phyloP scores from a whole-genome alignment of 1,140 invertebrate species.

The Bemisia tabaci region DNA sequence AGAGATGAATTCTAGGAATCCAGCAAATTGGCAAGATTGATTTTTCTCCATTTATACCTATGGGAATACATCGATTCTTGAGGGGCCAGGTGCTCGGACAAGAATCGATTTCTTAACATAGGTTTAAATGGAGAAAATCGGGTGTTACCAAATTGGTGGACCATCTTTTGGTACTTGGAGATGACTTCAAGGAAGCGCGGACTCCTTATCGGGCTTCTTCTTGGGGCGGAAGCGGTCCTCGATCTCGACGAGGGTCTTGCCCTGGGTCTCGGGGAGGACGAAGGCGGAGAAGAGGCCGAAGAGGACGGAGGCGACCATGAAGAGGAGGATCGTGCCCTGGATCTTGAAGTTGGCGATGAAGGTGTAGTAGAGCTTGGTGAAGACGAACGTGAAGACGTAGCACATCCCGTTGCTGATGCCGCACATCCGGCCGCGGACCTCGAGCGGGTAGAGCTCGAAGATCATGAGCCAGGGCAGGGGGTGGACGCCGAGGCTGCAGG shows the following conservation, averaged over 20 bases:
- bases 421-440: constrained; percentile 36
- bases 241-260: constrained; percentile 58
- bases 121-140: no score
- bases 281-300: constrained; percentile 40
- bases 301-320: constrained; percentile 18
- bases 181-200: no score
- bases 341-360: constrained; percentile 18
- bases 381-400: constrained; percentile 34
- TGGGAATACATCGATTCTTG: no score
- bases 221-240: constrained; percentile 28
- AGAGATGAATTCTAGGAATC: no score
- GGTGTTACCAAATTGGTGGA: no score
- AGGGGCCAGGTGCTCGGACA: no score
- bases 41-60: no score
- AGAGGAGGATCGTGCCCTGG: not conserved
- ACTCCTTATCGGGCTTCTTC: no score
- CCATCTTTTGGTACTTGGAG: no score
- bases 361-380: constrained; percentile 39
- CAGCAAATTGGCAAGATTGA: no score
- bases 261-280: constrained; percentile 66
- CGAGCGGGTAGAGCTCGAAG: constrained; percentile 31
- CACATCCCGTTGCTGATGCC: constrained; percentile 36
- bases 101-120: no score
- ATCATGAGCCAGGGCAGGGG: constrained; percentile 31
- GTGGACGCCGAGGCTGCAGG: constrained; percentile 29